phyloP scores from a whole-genome alignment of 2,888 invertebrate species.

The Muscina levida region DNA sequence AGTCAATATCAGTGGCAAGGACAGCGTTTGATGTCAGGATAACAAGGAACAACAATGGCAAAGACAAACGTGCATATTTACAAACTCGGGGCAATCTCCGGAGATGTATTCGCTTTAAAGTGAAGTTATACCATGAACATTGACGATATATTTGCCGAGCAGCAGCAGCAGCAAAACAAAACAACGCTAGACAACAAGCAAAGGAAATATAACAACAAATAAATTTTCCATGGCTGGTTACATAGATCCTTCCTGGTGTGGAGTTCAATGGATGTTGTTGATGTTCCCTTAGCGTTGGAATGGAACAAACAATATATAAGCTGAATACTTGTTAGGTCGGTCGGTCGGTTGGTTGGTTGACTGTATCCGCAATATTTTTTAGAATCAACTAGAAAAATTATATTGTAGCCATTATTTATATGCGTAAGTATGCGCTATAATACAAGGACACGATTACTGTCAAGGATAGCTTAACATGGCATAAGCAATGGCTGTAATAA shows the following conservation, averaged over 20 bases:
- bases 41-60: not conserved
- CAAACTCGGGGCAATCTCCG: conserved; percentile 5
- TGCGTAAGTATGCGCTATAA: conserved; percentile 64
- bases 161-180: conserved; percentile 19
- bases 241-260: conserved; percentile 30
- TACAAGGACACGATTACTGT: conserved; percentile 66
- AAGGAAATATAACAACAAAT: conserved; percentile 59
- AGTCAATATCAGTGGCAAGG: conserved; percentile 62
- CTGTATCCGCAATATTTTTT: conserved; percentile 37
- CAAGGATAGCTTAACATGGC: conserved; percentile 64
- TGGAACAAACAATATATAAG: not conserved
- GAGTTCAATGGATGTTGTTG: conserved; percentile 21
- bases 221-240: conserved; percentile 60
- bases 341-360: not conserved
- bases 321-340: not conserved
- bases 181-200: conserved; percentile 43
- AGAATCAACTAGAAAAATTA: conserved; percentile 57
- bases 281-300: conserved; percentile 15
- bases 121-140: not conserved
- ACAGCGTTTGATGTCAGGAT: conserved; percentile 48
- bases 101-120: conserved; percentile 8
- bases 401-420: conserved; percentile 62
- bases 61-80: not conserved
- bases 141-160: conserved; percentile 12
- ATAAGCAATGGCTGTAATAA: conserved; percentile 62